Percentiles rank a stretch among this genome's conserved stretches.
Evolutionary conservation across 2,888 invertebrate species (phyloP).

Genomic region (Auanema sp.): DNA sequence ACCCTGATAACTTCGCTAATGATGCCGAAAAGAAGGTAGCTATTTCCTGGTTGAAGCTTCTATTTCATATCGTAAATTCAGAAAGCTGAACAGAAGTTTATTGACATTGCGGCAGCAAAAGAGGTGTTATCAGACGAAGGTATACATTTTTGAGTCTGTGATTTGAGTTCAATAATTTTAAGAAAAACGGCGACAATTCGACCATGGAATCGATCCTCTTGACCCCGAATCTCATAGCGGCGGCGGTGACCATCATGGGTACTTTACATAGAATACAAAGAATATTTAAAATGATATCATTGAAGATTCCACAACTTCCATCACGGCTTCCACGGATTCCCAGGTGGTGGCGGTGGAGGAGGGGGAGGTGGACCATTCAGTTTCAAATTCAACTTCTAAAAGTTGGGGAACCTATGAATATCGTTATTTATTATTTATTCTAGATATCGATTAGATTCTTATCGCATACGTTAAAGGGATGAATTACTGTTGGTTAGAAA

Average conservation of each 20-base stretch:
- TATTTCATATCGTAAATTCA: slow-evolving; percentile 82
- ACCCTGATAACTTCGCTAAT: slow-evolving; percentile 88
- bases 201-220: slow-evolving; percentile 91
- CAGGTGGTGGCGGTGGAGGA: slow-evolving; percentile 54
- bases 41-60: slow-evolving; percentile 67
- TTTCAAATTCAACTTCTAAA: slow-evolving; percentile 61
- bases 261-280: not conserved
- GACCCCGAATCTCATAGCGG: slow-evolving; percentile 80
- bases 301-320: slow-evolving; percentile 6
- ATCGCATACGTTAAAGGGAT: not conserved
- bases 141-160: slow-evolving; percentile 43
- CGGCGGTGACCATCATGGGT: slow-evolving; percentile 30
- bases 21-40: slow-evolving; percentile 71
- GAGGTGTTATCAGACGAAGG: slow-evolving; percentile 79
- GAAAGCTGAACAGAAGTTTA: slow-evolving; percentile 92
- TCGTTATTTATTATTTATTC: not conserved
- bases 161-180: slow-evolving; percentile 65
- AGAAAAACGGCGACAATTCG: slow-evolving; percentile 90
- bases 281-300: not conserved
- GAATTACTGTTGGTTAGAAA: no score
- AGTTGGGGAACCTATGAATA: not conserved
- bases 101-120: slow-evolving; percentile 97
- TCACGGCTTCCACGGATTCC: slow-evolving; percentile 48
- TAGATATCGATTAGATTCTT: slow-evolving; percentile 1
- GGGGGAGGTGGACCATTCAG: slow-evolving; percentile 46